Conservation (phyloP, 1,140 invertebrate genomes). For the Hyles euphorbiae region DNA sequence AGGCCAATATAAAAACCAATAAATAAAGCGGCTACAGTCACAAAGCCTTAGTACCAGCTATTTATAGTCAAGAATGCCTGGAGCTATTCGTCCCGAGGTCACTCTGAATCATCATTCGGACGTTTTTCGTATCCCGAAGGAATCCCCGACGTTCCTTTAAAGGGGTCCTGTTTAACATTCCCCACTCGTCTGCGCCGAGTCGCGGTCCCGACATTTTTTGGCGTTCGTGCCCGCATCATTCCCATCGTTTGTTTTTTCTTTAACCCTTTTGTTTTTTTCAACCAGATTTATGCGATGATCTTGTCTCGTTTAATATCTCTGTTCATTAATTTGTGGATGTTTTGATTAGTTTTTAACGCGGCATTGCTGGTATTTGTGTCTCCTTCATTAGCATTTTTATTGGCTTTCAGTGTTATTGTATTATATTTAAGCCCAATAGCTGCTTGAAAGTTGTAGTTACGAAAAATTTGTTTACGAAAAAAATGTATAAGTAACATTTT, state of each 20-base stretch:
- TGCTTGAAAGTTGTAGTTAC: too few relatives aligned
- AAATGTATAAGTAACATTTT: too few relatives aligned
- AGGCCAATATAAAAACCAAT: too few relatives aligned
- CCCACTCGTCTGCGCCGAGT: conserved; percentile 40
- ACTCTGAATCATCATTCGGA: conserved; percentile 19
- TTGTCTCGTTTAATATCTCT: conserved; percentile 12
- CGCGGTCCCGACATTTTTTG: conserved; percentile 55
- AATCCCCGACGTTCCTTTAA: conserved; percentile 40
- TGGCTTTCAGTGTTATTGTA: too few relatives aligned
- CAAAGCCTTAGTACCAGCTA: conserved; percentile 14
- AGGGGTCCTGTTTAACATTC: conserved; percentile 62
- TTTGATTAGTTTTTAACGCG: too few relatives aligned
- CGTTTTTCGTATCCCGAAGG: conserved; percentile 27
- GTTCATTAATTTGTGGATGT: neutral
- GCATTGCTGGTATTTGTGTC: too few relatives aligned
- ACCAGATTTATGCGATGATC: conserved; percentile 31
- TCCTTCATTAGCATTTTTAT: too few relatives aligned
- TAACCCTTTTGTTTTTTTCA: conserved; percentile 34
- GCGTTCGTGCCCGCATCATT: conserved; percentile 44
- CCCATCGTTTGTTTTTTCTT: conserved; percentile 41
- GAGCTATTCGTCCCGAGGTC: conserved; percentile 1
- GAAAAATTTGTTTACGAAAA: too few relatives aligned
- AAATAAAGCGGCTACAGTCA: neutral
- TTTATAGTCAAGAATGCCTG: conserved; percentile 5
- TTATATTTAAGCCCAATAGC: too few relatives aligned